phyloP scores from a whole-genome alignment of 2,113 vertebrate species.

The Chionis minor region DNA sequence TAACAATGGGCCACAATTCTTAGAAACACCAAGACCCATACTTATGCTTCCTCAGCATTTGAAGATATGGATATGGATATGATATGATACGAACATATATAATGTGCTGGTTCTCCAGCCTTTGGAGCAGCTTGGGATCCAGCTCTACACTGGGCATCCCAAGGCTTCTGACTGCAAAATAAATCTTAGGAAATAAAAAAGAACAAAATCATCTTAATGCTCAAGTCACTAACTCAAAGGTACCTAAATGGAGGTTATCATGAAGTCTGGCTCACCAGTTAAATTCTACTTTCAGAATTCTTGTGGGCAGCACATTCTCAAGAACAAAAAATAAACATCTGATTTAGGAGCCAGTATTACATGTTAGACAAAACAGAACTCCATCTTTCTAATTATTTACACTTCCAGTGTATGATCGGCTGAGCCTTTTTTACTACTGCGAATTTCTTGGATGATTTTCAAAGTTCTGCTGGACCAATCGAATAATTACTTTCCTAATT shows the following conservation, averaged over 20 bases:
- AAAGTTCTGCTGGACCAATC: slow-evolving; percentile 19
- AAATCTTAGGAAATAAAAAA: neutral
- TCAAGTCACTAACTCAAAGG: neutral
- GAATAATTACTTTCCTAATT: slow-evolving; percentile 35
- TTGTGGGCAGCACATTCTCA: neutral
- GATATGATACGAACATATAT: neutral
- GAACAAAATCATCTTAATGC: neutral
- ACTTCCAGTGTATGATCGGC: neutral
- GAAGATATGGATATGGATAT: neutral
- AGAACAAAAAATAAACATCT: neutral
- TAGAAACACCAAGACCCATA: neutral
- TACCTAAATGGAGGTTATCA: neutral
- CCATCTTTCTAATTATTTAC: slow-evolving; percentile 25
- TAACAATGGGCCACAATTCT: neutral
- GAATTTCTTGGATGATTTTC: slow-evolving; percentile 31
- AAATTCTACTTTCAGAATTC: neutral
- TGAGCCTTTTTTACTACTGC: slow-evolving; percentile 21
- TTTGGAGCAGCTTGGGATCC: neutral
- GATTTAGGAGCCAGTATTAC: neutral
- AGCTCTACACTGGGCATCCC: neutral
- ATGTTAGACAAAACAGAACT: neutral
- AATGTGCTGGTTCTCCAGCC: neutral
- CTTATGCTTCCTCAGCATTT: neutral
- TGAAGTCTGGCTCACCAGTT: neutral
- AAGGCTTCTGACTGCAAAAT: neutral